Base-by-base conservation (phyloP, 2,797 vertebrate species). In the Enteromius trimaculatus region DNA sequence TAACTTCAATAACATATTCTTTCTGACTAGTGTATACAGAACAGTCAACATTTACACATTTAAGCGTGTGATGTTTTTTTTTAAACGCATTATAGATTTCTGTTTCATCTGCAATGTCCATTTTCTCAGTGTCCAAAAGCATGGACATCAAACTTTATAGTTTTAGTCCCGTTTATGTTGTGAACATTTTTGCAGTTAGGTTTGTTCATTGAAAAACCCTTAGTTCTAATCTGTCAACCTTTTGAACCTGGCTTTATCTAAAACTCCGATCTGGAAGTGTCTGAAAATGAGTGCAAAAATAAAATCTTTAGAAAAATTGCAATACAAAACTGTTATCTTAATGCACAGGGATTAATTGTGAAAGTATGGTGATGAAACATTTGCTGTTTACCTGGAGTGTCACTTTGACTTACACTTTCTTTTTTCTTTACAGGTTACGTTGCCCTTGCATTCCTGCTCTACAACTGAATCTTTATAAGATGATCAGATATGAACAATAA, bases 401-500 rank as follows among this genome's bases (percentile, higher is more conserved):
- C 26, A 74, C 64, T 62, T 21, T 53, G 39, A 62, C 2, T 86
- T 55, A 4, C 7, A 21, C n/a, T 53, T 64, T 80, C 6, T 85
- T 75, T 84, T 68, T 39, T 64, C 44, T n/a, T 81, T 87, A 5
- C 89, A 94, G 94, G 84, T 90, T 71, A 44, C 58, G 3, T 79
- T 62, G 3, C 14, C 82, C 71, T 6, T 80, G 90, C 87, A 84
- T 93, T 93, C 92, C 91, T 89, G 87, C 68, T 90, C 76, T 86
- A 79, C 92, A 92, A 90, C 91, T 89, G 86, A 64, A 91, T 76
- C 65, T 90, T 91, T 85, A 87, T 89, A 86, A 86, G 81, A 85
- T 87, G 88, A 81, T 88, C 83, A 86, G 82, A 91, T 84, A 82
- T 82, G 88, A 90, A 92, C 90, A 88, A 88, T 84, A 13, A 79